Evolutionary conservation across 2,888 invertebrate species (phyloP), one percentile per base, ranked within the genome.

Genomic region (Pandemis corylana): DNA sequence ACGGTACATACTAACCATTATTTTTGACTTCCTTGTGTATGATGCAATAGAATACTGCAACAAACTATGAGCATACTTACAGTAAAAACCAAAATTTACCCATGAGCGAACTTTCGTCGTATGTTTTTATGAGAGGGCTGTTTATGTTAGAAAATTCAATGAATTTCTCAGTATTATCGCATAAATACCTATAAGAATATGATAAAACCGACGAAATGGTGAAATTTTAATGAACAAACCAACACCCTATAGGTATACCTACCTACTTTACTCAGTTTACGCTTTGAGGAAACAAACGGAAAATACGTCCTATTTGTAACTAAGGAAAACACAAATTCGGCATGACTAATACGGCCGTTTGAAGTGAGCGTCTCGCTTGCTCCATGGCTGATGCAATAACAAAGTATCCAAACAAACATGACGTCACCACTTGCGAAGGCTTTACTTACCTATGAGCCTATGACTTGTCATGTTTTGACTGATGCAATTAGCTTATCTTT

Each of bases 351-450:
- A 59, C 28, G 28, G 12, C 12, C 0, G 10, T 28, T n/a, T 12
- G 20, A 53, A 49, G 49, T 20, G 15, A 56, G 53, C 53, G 53
- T 20, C 20, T 28, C 44, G 63, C 49, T 51, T 13, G 12, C 49
- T 15, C 63, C 63, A 36, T 36, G 63, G 75, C 75, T 78, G 77
- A 79, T 76, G 78, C 77, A 79, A 79, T 59, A 56, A 56, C 15
- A 56, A 56, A 56, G 71, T 67, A 20, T 12, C 44, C 12, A 15
- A 42, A 53, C 68, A 66, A 49, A 44, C 42, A 66, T 73, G 73
- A 73, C 64, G 69, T 70, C 71, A 67, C 5, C 56, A 20, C 68
- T 41, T 10, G 10, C 61, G 42, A 49, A 46, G 49, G 12, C 46
- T 56, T 42, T 42, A 44, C 28, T 36, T 36, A 36, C 28, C 28